These are phyloP conservation scores for Diachrysia chrysitis DNA, from an alignment of 2,888 invertebrate genomes.

Conservation along the genomic window DNA sequence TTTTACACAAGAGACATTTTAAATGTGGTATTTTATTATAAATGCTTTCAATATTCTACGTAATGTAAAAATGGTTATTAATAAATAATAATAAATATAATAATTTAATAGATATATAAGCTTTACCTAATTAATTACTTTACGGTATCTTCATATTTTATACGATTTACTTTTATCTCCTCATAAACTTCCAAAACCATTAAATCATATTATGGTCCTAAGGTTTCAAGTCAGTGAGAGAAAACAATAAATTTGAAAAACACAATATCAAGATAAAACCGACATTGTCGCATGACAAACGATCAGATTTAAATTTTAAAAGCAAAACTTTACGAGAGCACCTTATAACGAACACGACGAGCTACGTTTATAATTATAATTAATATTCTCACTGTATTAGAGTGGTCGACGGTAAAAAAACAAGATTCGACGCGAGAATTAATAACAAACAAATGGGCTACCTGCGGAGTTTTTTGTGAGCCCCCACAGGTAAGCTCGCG, in stretches of 20 bases:
- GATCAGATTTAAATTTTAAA: constrained; percentile 87
- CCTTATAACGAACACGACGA: constrained; percentile 84
- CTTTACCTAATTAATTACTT: constrained; percentile 19
- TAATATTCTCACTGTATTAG: constrained; percentile 89
- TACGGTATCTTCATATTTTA: constrained; percentile 26
- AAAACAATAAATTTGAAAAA: constrained; percentile 72
- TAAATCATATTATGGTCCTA: constrained; percentile 65
- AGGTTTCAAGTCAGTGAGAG: constrained; percentile 62
- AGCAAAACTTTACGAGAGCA: constrained; percentile 80
- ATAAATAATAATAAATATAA: too few relatives aligned
- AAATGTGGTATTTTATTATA: too few relatives aligned
- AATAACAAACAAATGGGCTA: constrained; percentile 90
- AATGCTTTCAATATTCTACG: too few relatives aligned
- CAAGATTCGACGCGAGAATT: constrained; percentile 88
- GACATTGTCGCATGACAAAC: constrained; percentile 88
- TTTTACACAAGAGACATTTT: too few relatives aligned
- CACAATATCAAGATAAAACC: constrained; percentile 82
- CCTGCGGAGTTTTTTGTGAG: constrained; percentile 88
- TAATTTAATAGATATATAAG: too few relatives aligned
- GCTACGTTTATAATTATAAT: constrained; percentile 89
- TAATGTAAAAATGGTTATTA: too few relatives aligned
- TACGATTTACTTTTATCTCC: constrained; percentile 37
- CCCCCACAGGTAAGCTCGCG: constrained; percentile 84
- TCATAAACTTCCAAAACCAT: constrained; percentile 52
- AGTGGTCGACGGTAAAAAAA: constrained; percentile 84